Evolutionary conservation across 2,113 vertebrate genomes (phyloP), one percentile per base, ranked within the genome.

Genomic region (Muntiacus muntjak): DNA sequence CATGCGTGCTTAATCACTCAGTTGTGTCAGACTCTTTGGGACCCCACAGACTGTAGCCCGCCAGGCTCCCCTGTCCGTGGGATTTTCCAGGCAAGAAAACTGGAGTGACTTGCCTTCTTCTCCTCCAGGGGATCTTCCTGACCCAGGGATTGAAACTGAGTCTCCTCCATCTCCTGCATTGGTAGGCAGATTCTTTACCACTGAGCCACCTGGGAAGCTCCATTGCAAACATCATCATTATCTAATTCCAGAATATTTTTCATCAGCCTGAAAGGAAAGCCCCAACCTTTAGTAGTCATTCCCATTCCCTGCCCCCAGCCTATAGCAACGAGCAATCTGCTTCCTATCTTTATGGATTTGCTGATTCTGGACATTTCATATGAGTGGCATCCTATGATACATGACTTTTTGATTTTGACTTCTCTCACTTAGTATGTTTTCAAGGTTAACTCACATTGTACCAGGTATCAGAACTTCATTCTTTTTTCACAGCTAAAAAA

Each of bases 321-420:
- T 36, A 16, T 21, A 36, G 33, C 40, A 17, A 25, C 40, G 50
- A 30, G 9, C 30, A 4, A 0, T 13, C 83, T 36, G 50, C 13
- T 25, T 33, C 21, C 28, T 4, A 40, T 26, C 28, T 52, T 43
- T n/a, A 11, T 4, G 26, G 43, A 45, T 50, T 28, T 58, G 76
- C 52, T 23, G 0, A 10, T 12, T 92, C 21, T 5, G 11, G 21
- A 52, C 21, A 3, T 33, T 9, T 74, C 84, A 10, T 0, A 1
- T 23, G 9, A 16, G n/a, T n/a, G 30, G 50, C 5, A 40, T 71
- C 40, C 15, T 21, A 15, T 6, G 3, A 1, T 0, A 5, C 0
- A 6, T 8, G 36, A 19, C 36, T 71, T 81, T 83, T 36, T 4
- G 15, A 17, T 9, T 28, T 74, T 28, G n/a, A 16, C 95, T 58